Conservation (phyloP, 1,140 invertebrate genomes). For the Plectrocnemia conspersa region DNA sequence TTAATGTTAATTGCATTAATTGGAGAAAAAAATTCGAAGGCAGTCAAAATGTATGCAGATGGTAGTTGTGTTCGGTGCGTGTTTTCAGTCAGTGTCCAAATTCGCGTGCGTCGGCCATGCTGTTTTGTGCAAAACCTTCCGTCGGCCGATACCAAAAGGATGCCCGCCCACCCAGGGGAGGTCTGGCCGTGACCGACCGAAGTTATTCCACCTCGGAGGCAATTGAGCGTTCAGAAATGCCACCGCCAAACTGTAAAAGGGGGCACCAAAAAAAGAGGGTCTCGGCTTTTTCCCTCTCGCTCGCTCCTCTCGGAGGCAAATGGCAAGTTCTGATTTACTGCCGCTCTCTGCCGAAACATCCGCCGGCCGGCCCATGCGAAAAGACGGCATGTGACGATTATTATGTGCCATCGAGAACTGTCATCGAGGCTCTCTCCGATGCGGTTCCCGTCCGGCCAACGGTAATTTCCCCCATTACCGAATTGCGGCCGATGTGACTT, state of each 20-base stretch:
- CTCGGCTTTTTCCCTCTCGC: neutral
- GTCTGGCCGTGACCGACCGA: conserved; percentile 12
- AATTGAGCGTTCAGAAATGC: conserved; percentile 32
- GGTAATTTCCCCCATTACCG: neutral
- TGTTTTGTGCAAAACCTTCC: conserved; percentile 3
- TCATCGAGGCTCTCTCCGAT: neutral
- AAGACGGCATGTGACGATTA: neutral
- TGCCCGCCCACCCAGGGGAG: conserved; percentile 27
- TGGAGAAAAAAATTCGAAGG: too few species aligned
- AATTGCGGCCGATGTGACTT: neutral
- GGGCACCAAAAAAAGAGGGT: neutral
- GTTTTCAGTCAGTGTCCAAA: too few species aligned
- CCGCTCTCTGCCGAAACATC: neutral
- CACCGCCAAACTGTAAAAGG: conserved; percentile 17
- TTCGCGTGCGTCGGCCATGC: conserved; percentile 1
- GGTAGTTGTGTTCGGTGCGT: too few species aligned
- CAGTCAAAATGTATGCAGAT: too few species aligned
- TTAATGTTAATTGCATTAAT: too few species aligned
- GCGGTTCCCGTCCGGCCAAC: neutral
- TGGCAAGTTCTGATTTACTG: neutral
- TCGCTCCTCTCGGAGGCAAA: neutral
- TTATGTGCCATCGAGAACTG: neutral
- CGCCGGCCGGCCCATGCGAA: conserved; percentile 1
- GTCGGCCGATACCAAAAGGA: conserved; percentile 16
- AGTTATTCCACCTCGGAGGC: conserved; percentile 25